Percentiles rank a stretch among this genome's conserved stretches.
phyloP scores from a whole-genome alignment of 2,797 vertebrate species.

The Phylloscopus collybita region DNA sequence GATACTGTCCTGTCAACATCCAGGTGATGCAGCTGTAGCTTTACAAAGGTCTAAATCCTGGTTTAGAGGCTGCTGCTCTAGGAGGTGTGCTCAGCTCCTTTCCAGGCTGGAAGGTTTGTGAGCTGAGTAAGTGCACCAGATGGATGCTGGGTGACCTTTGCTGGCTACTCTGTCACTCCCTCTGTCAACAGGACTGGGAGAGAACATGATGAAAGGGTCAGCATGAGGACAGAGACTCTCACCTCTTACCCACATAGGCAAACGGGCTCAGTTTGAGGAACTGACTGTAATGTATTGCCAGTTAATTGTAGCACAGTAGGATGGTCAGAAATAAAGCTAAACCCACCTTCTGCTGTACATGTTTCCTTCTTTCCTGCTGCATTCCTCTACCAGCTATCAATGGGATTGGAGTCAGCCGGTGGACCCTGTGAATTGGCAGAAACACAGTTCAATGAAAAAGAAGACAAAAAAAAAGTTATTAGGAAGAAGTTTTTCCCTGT shows the following conservation, averaged over 20 bases:
- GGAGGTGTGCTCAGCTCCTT: not conserved
- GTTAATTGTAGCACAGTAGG: not conserved
- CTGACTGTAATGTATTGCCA: not conserved
- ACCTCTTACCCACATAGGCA: not conserved
- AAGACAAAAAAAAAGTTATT: not conserved
- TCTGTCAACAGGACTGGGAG: not conserved
- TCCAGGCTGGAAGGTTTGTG: not conserved
- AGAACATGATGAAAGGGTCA: not conserved
- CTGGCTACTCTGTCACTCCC: not conserved
- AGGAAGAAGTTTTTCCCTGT: not conserved
- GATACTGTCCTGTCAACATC: not conserved
- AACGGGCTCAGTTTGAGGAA: not conserved
- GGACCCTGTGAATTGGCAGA: not conserved
- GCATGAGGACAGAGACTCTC: not conserved
- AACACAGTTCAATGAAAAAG: not conserved
- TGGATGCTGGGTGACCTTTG: not conserved
- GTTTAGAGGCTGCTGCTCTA: not conserved
- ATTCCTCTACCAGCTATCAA: not conserved
- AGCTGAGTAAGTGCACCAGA: not conserved
- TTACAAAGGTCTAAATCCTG: not conserved
- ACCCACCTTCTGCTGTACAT: not conserved
- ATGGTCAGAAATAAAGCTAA: not conserved
- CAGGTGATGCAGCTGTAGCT: not conserved
- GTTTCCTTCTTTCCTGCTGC: not conserved
- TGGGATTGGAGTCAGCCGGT: not conserved